These are phyloP conservation scores for Zaprionus obscuricornis DNA, from an alignment of 2,888 invertebrate genomes.

Conservation along the genomic window DNA sequence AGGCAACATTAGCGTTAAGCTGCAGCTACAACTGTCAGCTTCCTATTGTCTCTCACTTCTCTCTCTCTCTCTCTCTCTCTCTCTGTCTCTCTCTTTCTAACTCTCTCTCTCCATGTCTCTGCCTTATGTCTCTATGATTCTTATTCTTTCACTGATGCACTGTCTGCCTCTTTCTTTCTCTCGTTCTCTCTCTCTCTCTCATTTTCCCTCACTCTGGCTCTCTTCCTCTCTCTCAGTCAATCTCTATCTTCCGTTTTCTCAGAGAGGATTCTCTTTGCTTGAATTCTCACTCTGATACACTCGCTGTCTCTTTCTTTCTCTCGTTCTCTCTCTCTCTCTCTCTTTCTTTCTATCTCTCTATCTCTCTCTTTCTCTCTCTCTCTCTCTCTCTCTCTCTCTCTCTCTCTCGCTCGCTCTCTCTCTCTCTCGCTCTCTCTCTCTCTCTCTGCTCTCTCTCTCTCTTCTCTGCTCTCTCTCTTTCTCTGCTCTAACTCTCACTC, in stretches of 20 bases:
- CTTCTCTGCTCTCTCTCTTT: conserved; percentile 12
- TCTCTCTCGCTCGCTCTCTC: not conserved
- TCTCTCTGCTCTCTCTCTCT: not conserved
- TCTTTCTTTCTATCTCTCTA: too few relatives aligned
- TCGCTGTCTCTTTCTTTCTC: too few relatives aligned
- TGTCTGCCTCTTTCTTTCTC: too few relatives aligned
- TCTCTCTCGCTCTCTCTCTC: not conserved
- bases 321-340: not conserved
- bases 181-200: not conserved
- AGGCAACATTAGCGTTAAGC: conserved; percentile 67
- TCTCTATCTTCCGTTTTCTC: conserved; percentile 1
- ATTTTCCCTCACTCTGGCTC: not conserved
- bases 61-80: not conserved
- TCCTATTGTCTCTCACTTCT: too few relatives aligned
- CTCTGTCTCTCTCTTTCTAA: not conserved
- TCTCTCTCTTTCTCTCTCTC: too few relatives aligned
- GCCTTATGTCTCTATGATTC: conserved; percentile 10
- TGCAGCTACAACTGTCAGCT: conserved; percentile 29
- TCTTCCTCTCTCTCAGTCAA: not conserved
- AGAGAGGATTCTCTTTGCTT: too few relatives aligned
- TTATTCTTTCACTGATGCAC: too few relatives aligned
- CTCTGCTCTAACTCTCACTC: too few relatives aligned
- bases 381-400: too few relatives aligned
- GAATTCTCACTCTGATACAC: too few relatives aligned
- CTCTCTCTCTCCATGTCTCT: not conserved